A percentile compares a stretch with the other conserved stretches of the same genome.
These are phyloP conservation scores for Mohoua ochrocephala DNA, from an alignment of 2,113 vertebrate species.

Conservation along the genomic window DNA sequence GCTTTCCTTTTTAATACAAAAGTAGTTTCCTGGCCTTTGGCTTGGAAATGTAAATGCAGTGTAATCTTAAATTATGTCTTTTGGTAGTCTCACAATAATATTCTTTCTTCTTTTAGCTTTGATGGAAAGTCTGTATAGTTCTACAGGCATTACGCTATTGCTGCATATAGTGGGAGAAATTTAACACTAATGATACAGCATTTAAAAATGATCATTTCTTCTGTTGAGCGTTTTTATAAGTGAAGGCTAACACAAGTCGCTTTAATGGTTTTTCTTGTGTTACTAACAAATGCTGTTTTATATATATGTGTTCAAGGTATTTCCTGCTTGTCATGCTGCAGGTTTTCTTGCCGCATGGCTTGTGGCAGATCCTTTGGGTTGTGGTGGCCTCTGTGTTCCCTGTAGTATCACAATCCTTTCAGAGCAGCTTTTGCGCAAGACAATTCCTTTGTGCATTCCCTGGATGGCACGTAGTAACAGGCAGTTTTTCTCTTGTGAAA, in stretches of 20 bases:
- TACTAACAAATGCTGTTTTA: no score
- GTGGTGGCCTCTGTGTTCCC: neutral
- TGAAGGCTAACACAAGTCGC: neutral
- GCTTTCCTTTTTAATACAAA: neutral
- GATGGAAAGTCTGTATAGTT: neutral
- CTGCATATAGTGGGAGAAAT: neutral
- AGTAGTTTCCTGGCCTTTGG: neutral
- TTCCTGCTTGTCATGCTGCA: neutral
- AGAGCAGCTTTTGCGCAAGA: neutral
- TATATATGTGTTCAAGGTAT: neutral
- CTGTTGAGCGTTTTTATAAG: neutral
- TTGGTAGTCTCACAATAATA: neutral
- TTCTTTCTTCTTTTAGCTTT: neutral
- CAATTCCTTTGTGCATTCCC: neutral
- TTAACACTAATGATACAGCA: neutral
- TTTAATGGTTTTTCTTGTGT: neutral
- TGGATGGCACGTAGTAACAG: neutral
- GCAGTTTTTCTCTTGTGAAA: neutral
- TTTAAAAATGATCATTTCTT: neutral
- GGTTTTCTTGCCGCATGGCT: neutral
- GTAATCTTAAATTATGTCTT: neutral
- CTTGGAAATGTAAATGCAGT: neutral
- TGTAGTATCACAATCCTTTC: neutral
- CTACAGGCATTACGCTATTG: neutral
- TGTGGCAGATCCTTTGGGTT: neutral